Percentiles rank a stretch among this genome's conserved stretches.
These are phyloP conservation scores for crab-eating macaque (Macaca fascicularis) DNA, from an alignment of 2,113 vertebrate genomes.

Conservation along the genomic window DNA sequence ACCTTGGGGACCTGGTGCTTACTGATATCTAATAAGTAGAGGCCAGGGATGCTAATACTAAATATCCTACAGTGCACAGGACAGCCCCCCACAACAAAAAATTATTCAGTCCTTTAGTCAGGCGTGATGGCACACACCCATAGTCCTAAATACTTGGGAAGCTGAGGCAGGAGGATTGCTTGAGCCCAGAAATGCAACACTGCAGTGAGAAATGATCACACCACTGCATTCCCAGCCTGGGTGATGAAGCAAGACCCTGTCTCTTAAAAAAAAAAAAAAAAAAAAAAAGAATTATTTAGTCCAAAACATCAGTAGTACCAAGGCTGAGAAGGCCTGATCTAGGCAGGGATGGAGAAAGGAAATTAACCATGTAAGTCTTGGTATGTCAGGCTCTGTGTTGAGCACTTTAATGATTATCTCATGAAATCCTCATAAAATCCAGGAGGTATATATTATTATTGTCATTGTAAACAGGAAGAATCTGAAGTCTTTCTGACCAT, in stretches of 20 bases:
- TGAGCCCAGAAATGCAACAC: too few species aligned
- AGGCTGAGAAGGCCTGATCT: not conserved
- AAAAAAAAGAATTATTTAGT: not conserved
- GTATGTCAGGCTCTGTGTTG: not conserved
- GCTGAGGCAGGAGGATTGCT: too few species aligned
- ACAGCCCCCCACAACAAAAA: too few species aligned
- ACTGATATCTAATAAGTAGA: not conserved
- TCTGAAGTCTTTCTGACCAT: not conserved
- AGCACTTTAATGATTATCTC: not conserved
- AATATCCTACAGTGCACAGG: too few species aligned
- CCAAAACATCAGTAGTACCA: not conserved
- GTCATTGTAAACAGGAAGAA: not conserved
- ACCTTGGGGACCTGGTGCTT: not conserved
- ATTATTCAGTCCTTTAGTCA: too few species aligned
- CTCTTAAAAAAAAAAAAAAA: too few species aligned
- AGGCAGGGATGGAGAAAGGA: not conserved
- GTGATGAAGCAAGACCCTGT: too few species aligned
- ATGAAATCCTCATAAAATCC: not conserved
- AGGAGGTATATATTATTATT: not conserved
- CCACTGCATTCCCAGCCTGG: too few species aligned
- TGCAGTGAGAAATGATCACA: too few species aligned
- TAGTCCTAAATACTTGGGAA: too few species aligned
- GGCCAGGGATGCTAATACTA: not conserved
- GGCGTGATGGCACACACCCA: rapidly evolving
- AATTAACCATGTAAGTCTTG: not conserved